Evolutionary conservation across 2,888 invertebrate genomes (phyloP).

Genomic region (Podabrus alpinus): DNA sequence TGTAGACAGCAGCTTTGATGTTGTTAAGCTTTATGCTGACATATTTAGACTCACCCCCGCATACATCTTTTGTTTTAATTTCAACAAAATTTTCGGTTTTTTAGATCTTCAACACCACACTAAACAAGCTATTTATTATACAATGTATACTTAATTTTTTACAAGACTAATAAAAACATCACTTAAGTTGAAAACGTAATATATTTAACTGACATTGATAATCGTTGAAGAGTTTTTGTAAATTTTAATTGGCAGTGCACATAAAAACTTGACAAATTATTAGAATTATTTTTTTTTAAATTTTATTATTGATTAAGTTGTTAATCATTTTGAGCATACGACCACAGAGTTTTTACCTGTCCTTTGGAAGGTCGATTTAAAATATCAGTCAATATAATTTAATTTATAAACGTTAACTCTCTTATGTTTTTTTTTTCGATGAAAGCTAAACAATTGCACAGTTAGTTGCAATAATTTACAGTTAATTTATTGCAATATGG

Average conservation of each 20-base stretch:
- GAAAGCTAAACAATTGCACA: too few species aligned
- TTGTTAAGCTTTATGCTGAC: conserved; percentile 32
- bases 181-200: not conserved
- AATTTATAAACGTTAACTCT: too few species aligned
- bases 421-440: too few species aligned
- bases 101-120: conserved; percentile 9
- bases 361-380: too few species aligned
- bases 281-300: too few species aligned
- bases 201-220: not conserved
- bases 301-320: not conserved
- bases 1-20: conserved; percentile 34
- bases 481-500: too few species aligned
- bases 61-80: conserved; percentile 15
- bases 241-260: not conserved
- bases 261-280: not conserved
- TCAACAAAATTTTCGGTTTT: conserved; percentile 10
- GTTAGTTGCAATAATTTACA: too few species aligned
- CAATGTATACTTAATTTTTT: not conserved
- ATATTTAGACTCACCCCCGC: conserved; percentile 36
- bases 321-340: too few species aligned
- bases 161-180: not conserved
- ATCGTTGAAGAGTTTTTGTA: not conserved
- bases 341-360: too few species aligned
- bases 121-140: conserved; percentile 2
- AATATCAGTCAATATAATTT: too few species aligned